A percentile compares a stretch with the other conserved stretches of the same genome.
Conservation (phyloP, 2,113 vertebrate genomes). For the Cnemophilus loriae region DNA sequence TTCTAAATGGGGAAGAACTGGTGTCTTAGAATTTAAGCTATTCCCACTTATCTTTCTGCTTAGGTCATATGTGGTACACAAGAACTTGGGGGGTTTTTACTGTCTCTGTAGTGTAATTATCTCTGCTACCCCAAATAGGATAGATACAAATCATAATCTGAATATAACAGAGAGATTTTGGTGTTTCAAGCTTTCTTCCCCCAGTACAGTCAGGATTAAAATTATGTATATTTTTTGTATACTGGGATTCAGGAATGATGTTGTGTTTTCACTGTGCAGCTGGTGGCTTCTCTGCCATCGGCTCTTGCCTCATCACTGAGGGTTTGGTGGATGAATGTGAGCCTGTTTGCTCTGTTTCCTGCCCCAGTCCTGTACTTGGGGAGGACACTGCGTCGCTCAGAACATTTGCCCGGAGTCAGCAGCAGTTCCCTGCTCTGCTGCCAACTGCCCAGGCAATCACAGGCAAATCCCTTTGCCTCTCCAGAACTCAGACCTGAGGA, state of each 20-base stretch:
- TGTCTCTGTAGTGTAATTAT: background rate
- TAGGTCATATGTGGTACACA: background rate
- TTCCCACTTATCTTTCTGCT: background rate
- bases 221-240: background rate
- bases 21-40: background rate
- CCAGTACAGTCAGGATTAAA: background rate
- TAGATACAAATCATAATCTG: background rate
- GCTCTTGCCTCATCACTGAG: background rate
- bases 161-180: background rate
- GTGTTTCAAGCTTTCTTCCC: background rate
- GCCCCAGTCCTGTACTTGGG: background rate
- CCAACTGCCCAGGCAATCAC: background rate
- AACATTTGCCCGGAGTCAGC: rapidly evolving
- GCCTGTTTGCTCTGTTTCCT: background rate
- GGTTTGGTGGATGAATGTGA: background rate
- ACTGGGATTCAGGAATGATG: background rate
- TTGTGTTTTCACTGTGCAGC: background rate
- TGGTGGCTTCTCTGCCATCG: rapidly evolving
- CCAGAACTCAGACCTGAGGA: background rate
- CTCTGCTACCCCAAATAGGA: background rate
- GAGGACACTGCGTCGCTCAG: background rate
- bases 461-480: background rate
- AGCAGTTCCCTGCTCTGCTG: background rate
- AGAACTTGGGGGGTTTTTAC: background rate
- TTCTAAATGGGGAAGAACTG: background rate